Conservation (phyloP, 2,797 vertebrate genomes). For the Pogoniulus pusillus region DNA sequence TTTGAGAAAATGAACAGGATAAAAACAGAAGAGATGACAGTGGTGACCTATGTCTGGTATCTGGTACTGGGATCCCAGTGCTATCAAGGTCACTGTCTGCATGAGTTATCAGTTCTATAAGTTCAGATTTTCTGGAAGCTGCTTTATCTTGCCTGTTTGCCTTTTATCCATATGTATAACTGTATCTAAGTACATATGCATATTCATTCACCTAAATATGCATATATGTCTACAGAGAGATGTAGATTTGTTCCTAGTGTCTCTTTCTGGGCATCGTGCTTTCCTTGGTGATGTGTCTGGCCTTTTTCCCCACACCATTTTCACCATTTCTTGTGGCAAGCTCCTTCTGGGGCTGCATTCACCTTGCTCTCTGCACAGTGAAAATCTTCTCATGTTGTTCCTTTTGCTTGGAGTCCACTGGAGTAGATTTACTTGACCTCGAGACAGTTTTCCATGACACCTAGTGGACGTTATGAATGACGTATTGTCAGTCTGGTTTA, state of each 20-base stretch:
- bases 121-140: neutral
- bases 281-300: neutral
- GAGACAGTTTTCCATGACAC: neutral
- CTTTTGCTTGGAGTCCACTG: neutral
- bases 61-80: neutral
- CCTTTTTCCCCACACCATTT: too few relatives aligned
- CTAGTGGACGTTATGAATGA: neutral
- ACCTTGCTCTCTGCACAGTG: neutral
- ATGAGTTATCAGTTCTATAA: neutral
- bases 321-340: neutral
- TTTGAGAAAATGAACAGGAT: neutral
- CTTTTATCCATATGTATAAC: neutral
- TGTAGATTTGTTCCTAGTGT: neutral
- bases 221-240: too few relatives aligned
- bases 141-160: neutral
- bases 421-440: neutral
- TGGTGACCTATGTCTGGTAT: neutral
- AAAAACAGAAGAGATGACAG: neutral
- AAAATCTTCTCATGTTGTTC: neutral
- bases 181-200: fast-evolving
- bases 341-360: neutral
- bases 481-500: neutral
- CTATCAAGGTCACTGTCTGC: neutral
- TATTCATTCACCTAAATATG: neutral
- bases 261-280: neutral